Conservation (phyloP, 1,140 invertebrate genomes). For the Heliconius eleuchia region DNA sequence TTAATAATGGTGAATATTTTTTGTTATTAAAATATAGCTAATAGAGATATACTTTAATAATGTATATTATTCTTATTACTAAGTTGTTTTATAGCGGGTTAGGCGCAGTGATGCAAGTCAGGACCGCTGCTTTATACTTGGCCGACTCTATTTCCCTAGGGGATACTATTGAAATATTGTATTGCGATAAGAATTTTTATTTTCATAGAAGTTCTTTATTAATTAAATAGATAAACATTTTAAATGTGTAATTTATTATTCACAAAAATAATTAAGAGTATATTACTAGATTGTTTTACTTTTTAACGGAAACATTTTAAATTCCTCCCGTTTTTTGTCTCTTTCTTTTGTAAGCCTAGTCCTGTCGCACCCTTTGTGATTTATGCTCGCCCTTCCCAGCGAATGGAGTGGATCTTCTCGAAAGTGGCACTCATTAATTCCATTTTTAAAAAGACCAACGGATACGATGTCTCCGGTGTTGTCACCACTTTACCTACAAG, state of each 20-base stretch:
- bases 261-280: background rate
- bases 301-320: conserved; percentile 13
- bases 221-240: background rate
- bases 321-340: conserved; percentile 44
- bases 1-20: too few relatives aligned
- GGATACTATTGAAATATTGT: background rate
- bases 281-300: background rate
- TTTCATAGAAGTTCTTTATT: background rate
- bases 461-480: conserved; percentile 74
- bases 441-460: conserved; percentile 69
- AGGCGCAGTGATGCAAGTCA: conserved; percentile 25
- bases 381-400: conserved; percentile 57
- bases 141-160: background rate
- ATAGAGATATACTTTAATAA: background rate
- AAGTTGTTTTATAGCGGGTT: conserved; percentile 3
- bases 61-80: background rate
- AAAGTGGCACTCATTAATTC: conserved; percentile 66
- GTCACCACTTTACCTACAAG: conserved; percentile 57
- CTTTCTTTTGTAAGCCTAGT: conserved; percentile 51
- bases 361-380: conserved; percentile 65
- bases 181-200: background rate
- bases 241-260: background rate
- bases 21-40: too few relatives aligned
- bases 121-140: conserved; percentile 32
- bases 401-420: conserved; percentile 50